Base-by-base conservation (phyloP, 2,113 vertebrate species). In the Nothobranchius furzeri region DNA sequence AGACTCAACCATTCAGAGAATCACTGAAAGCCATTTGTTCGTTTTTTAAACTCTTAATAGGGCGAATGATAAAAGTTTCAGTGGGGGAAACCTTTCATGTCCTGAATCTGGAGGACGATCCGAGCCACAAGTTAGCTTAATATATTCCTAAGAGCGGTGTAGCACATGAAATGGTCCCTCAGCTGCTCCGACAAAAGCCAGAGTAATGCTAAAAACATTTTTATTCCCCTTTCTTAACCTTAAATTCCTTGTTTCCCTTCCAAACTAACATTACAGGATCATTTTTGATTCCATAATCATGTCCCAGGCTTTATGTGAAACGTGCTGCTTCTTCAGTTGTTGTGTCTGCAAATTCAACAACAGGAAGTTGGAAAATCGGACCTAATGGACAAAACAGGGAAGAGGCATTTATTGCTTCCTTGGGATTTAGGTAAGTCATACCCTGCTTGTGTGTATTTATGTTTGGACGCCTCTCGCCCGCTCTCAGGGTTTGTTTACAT, bases 131-230 rank as follows among this genome's bases (percentile, higher is more conserved):
- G 51, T 73, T 73, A 60, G 83, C 69, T 71, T 87, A 88, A 88
- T 80, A 76, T 86, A 82, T 78, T 90, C 81, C 82, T 70, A 64
- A 65, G 83, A 80, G 88, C 64, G 66, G 72, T 74, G 70, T 47
- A 78, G 62, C 75, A 64, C 64, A 69, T 81, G 80, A 89, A 89
- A 85, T 88, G 73, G 73, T 88, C 81, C 86, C 86, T 85, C 52
- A 75, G 89, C 79, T 82, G 71, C 69, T 60, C 59, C 47, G 61
- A 73, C 75, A 73, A 75, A 77, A 57, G 71, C 59, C 64, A 68
- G 64, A 51, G 52, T 73, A 67, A 78, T 69, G 70, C 80, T 84
- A 73, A 69, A 75, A 85, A 86, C 71, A 68, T 60, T 79, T 75
- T 84, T 81, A 85, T 85, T 84, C 59, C 63, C 42, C 51, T 61